Conservation (phyloP, 2,113 vertebrate species). For the Pseudonaja textilis region DNA sequence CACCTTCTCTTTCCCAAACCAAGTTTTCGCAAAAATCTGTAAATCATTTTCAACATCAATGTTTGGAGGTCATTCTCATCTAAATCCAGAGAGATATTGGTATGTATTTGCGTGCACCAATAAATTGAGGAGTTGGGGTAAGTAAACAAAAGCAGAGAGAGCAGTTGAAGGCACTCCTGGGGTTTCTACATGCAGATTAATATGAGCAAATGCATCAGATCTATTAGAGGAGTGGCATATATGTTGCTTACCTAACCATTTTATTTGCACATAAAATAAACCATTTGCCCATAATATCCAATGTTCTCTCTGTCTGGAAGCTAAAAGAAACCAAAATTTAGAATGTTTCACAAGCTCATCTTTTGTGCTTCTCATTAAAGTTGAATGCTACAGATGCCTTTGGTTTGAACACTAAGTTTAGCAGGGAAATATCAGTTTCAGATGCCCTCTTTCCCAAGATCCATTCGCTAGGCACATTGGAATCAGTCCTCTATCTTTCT, state of each 20-base stretch:
- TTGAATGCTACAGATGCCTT: neutral
- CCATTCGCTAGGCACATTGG: neutral
- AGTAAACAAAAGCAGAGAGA: neutral
- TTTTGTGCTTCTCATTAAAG: neutral
- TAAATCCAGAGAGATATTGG: neutral
- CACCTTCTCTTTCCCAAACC: neutral
- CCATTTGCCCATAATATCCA: neutral
- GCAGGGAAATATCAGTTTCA: neutral
- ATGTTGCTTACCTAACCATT: neutral
- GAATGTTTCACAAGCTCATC: neutral
- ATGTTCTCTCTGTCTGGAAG: neutral
- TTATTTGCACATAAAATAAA: neutral
- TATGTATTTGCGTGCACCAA: neutral
- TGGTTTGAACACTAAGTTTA: neutral
- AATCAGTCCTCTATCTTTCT: neutral
- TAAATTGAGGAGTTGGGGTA: neutral
- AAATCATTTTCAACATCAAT: neutral
- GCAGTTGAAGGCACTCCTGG: neutral
- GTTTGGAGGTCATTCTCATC: neutral
- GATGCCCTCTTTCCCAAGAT: neutral
- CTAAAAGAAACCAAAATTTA: neutral
- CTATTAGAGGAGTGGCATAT: neutral
- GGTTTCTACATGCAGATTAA: neutral
- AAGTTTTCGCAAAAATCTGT: neutral
- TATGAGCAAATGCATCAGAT: neutral